Percentiles rank a stretch among this genome's conserved stretches.
Evolutionary conservation across 2,113 vertebrate species (phyloP).

Genomic region (Mesembrinibis cayennensis): DNA sequence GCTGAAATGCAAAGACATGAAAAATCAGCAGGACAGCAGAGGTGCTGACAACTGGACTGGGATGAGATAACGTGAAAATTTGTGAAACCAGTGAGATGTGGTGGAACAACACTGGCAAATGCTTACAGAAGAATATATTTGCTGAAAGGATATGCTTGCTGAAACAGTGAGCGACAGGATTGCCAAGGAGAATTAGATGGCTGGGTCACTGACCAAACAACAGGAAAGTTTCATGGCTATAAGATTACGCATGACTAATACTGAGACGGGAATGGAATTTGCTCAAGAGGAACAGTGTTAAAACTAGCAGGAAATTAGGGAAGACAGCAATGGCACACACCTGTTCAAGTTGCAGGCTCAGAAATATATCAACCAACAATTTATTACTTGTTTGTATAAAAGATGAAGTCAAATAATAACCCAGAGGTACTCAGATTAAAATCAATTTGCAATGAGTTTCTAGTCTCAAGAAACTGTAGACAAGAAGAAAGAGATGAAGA

Average conservation of each 20-base stretch:
- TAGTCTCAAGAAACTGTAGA: not conserved
- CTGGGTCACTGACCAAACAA: constrained; percentile 14
- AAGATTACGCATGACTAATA: not conserved
- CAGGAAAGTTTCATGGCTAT: not conserved
- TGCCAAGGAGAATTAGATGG: not conserved
- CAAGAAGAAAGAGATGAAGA: not conserved
- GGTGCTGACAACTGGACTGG: not conserved
- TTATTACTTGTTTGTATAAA: not conserved
- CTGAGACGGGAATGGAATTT: not conserved
- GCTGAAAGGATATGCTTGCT: not conserved
- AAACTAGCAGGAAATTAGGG: constrained; percentile 11
- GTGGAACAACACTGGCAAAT: not conserved
- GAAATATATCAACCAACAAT: constrained; percentile 5
- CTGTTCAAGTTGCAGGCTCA: constrained; percentile 13
- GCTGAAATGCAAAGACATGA: not conserved
- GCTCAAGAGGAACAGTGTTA: not conserved
- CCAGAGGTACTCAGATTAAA: not conserved
- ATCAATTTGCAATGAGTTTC: not conserved
- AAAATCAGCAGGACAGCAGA: not conserved
- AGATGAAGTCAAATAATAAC: not conserved
- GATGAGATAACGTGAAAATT: not conserved
- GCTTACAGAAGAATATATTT: not conserved
- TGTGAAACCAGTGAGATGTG: not conserved
- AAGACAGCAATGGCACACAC: not conserved
- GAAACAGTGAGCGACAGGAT: not conserved